Evolutionary conservation across 2,113 vertebrate genomes (phyloP), one percentile per base, ranked within the genome.

Genomic region (Neogobius melanostomus): DNA sequence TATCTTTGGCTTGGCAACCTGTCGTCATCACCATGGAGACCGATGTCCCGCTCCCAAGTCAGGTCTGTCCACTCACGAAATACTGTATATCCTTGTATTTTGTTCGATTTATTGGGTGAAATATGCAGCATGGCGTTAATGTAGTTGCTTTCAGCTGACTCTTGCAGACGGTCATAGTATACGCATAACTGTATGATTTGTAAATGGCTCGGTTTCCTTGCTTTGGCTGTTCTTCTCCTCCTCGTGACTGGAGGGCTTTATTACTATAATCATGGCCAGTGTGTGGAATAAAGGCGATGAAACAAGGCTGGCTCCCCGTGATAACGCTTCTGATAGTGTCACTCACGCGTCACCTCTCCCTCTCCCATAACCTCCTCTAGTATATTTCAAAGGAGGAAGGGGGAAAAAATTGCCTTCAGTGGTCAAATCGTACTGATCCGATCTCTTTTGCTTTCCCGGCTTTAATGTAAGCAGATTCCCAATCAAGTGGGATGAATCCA

Each of bases 401-500:
- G 6, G 28, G 28, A 5, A 64, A 72, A 75, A 82, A 83, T 28
- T 44, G 75, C 83, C 68, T 71, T 80, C 60, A 88, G 79, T 87
- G 83, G 85, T 83, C 87, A 83, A 87, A 86, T 85, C 75, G 66
- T 57, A 75, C 68, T 48, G 84, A 85, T 88, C 62, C 75, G 68
- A 87, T 89, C 86, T 59, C 21, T 7, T 42, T 47, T 57, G 63
- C 56, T 44, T n/a, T 49, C 63, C 65, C 75, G 77, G 68, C 87
- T 86, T 85, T 80, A 90, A 91, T 81, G 80, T 90, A 89, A 90
- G 86, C 90, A 89, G 76, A 89, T 87, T 88, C 87, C 84, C 86
- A 87, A 90, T 92, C 85, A 89, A 79, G 69, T 46, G 36, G 71
- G 81, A 88, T 89, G 85, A 90, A 89, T 91, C 89, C 87, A 90